These are phyloP conservation scores for Cerceris ruficornis DNA, from an alignment of 2,888 invertebrate genomes.

Conservation along the genomic window DNA sequence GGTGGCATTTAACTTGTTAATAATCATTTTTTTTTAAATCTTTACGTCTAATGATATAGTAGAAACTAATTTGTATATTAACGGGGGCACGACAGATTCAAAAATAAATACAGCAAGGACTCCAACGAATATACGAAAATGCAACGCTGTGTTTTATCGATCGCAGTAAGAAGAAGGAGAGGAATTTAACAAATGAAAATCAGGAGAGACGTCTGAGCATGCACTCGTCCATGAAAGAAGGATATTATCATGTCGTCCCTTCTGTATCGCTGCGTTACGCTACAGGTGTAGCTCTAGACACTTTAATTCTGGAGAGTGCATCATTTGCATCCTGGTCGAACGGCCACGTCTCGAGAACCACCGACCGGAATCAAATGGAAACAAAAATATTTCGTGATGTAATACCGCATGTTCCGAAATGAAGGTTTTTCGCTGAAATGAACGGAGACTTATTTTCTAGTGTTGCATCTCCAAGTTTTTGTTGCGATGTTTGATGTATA, in stretches of 20 bases:
- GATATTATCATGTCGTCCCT: slow-evolving; percentile 44
- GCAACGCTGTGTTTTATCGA: not conserved
- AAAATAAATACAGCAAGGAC: no score
- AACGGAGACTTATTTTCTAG: not conserved
- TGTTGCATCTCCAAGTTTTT: not conserved
- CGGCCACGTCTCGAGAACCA: slow-evolving; percentile 41
- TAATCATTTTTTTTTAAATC: no score
- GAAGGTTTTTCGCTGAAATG: not conserved
- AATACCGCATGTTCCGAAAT: not conserved
- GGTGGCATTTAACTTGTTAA: no score
- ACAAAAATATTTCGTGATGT: slow-evolving; percentile 33
- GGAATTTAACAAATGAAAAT: slow-evolving; percentile 40
- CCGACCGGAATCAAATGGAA: slow-evolving; percentile 51
- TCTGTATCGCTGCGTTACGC: slow-evolving; percentile 59
- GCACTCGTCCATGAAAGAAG: slow-evolving; percentile 43
- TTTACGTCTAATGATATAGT: no score
- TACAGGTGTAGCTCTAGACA: slow-evolving; percentile 69
- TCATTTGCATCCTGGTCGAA: slow-evolving; percentile 75
- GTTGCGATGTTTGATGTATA: not conserved
- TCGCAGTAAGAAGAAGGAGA: slow-evolving; percentile 4
- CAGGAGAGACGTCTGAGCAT: slow-evolving; percentile 32
- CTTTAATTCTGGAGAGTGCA: slow-evolving; percentile 80
- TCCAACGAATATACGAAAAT: no score
- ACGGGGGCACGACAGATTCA: no score
- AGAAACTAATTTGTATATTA: no score